These are phyloP conservation scores for Drosophila testacea DNA, from an alignment of 2,888 invertebrate species.

Conservation along the genomic window DNA sequence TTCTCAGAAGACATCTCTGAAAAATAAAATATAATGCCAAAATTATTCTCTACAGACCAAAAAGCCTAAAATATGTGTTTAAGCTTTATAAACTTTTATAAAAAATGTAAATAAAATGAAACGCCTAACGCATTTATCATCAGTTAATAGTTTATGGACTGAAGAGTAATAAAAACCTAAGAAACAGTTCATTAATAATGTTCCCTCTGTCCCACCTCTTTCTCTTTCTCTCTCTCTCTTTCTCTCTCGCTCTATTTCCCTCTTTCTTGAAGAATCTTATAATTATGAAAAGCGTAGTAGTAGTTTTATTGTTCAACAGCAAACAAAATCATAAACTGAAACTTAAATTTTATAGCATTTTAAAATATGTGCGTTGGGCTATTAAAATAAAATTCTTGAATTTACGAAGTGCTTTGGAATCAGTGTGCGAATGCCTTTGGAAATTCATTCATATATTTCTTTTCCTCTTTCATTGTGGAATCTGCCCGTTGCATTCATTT, in stretches of 20 bases:
- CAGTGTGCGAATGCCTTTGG: constrained; percentile 52
- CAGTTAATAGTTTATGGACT: constrained; percentile 4
- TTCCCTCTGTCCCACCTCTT: not conserved
- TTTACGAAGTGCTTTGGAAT: not conserved
- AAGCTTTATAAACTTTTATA: not conserved
- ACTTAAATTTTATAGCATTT: constrained; percentile 34
- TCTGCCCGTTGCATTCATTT: constrained; percentile 68
- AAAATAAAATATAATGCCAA: not conserved
- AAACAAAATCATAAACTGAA: constrained; percentile 44
- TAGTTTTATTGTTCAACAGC: constrained; percentile 26
- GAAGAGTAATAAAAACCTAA: constrained; percentile 6
- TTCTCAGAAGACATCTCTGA: not conserved
- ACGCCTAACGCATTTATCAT: not conserved
- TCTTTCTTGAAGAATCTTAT: not conserved
- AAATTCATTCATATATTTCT: constrained; percentile 59
- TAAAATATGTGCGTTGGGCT: constrained; percentile 8
- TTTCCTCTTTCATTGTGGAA: constrained; percentile 47
- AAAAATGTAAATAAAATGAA: not conserved
- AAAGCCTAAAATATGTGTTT: not conserved
- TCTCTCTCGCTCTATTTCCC: not conserved
- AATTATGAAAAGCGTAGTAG: constrained; percentile 6
- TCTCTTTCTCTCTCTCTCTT: not conserved
- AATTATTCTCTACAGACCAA: no score
- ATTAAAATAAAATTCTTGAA: constrained; percentile 20
- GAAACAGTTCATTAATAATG: constrained; percentile 8